These are phyloP conservation scores for Mechanitis mazaeus DNA, from an alignment of 2,888 invertebrate species.

Conservation along the genomic window DNA sequence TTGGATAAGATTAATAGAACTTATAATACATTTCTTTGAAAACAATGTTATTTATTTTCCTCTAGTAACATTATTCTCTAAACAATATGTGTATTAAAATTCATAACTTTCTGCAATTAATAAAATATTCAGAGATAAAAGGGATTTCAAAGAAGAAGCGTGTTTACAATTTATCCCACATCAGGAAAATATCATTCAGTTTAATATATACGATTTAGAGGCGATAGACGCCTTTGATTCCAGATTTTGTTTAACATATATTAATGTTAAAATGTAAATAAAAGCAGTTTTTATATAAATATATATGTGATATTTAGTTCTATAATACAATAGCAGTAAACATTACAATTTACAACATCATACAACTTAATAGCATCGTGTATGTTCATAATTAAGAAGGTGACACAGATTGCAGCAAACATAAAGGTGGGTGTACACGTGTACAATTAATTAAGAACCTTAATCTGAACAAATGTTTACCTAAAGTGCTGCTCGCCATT, in stretches of 20 bases:
- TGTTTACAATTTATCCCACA: constrained; percentile 9
- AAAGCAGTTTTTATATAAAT: too few species aligned
- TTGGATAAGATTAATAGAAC: too few species aligned
- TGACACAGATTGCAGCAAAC: too few species aligned
- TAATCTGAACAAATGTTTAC: constrained; percentile 29
- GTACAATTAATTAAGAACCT: constrained; percentile 45
- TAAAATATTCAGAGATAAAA: constrained; percentile 11
- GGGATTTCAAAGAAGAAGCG: constrained; percentile 9
- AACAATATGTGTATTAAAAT: too few species aligned
- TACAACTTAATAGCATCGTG: not conserved
- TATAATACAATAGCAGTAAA: too few species aligned
- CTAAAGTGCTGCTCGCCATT: too few species aligned
- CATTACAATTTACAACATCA: too few species aligned
- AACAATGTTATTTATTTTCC: too few species aligned
- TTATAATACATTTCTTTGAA: too few species aligned
- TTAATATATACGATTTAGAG: constrained; percentile 1
- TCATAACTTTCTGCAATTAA: constrained; percentile 5
- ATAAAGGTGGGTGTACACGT: constrained; percentile 24
- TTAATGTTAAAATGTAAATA: too few species aligned
- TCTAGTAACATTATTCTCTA: too few species aligned
- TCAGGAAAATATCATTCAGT: constrained; percentile 12
- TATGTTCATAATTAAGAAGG: constrained; percentile 9
- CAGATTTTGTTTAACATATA: constrained; percentile 13
- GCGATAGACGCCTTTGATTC: constrained; percentile 9
- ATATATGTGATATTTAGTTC: too few species aligned